These are phyloP conservation scores for Megalops cyprinoides DNA, from an alignment of 2,797 vertebrate species.

Conservation along the genomic window DNA sequence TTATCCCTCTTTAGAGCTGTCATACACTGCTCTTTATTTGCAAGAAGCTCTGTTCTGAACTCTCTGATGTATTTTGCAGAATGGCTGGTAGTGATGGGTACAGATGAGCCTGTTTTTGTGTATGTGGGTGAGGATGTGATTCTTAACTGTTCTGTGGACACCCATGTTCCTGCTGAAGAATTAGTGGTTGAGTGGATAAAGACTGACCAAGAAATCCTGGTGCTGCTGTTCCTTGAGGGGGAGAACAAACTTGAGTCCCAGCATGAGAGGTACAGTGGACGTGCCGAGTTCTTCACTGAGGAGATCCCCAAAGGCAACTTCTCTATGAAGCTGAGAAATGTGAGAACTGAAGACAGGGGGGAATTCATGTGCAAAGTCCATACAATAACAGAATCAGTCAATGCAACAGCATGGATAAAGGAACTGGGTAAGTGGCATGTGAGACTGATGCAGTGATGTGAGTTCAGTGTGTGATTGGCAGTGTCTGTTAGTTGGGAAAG, in stretches of 20 bases:
- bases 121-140: constrained; percentile 30
- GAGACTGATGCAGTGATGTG: no score
- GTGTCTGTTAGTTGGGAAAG: no score
- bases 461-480: no score
- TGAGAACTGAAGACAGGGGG: constrained; percentile 34
- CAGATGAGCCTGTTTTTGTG: constrained; percentile 22
- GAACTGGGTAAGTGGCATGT: constrained; percentile 29
- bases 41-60: no score
- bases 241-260: neutral
- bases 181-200: constrained; percentile 37
- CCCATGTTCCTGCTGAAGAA: constrained; percentile 3
- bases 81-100: constrained; percentile 29
- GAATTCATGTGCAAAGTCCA: constrained; percentile 33
- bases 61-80: no score
- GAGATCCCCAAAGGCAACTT: constrained; percentile 41
- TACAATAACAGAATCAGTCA: neutral
- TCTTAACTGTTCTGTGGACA: constrained; percentile 35
- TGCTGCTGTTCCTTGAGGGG: constrained; percentile 31
- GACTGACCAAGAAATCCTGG: constrained; percentile 4
- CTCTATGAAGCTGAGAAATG: constrained; percentile 29
- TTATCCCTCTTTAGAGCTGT: no score
- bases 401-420: constrained; percentile 15
- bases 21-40: no score
- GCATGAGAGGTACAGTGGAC: constrained; percentile 7
- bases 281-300: constrained; percentile 28